These are phyloP conservation scores for Lysiphlebus fabarum DNA, from an alignment of 1,140 invertebrate species.

Conservation along the genomic window DNA sequence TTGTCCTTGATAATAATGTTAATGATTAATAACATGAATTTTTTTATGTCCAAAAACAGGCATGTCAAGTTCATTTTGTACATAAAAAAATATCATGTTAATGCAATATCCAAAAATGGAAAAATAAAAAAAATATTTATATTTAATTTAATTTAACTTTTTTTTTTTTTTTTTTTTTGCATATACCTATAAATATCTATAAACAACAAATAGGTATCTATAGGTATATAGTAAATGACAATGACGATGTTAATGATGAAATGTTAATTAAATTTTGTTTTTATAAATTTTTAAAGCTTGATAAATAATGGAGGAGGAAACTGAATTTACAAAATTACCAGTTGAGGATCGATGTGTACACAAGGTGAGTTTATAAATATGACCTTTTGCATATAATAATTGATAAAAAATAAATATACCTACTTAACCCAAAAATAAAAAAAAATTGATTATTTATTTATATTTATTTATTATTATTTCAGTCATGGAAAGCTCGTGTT, in stretches of 20 bases:
- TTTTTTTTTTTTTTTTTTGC: too few species aligned
- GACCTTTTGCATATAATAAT: constrained; percentile 8
- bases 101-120: too few species aligned
- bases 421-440: background rate
- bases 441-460: constrained; percentile 19
- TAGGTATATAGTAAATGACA: background rate
- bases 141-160: too few species aligned
- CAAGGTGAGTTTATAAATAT: constrained; percentile 61
- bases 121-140: too few species aligned
- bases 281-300: too few species aligned
- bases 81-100: too few species aligned
- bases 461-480: constrained; percentile 23
- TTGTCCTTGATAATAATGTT: too few species aligned
- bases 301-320: constrained; percentile 76
- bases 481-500: constrained; percentile 90
- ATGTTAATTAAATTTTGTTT: too few species aligned
- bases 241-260: background rate
- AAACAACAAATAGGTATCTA: too few species aligned
- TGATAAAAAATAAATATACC: background rate
- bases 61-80: too few species aligned
- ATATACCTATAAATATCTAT: background rate
- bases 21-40: too few species aligned
- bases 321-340: constrained; percentile 87
- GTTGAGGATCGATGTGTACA: constrained; percentile 88
- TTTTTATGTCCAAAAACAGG: too few species aligned